Evolutionary conservation across 2,113 vertebrate genomes (phyloP).

Genomic region (Protomyctophum bolini): DNA sequence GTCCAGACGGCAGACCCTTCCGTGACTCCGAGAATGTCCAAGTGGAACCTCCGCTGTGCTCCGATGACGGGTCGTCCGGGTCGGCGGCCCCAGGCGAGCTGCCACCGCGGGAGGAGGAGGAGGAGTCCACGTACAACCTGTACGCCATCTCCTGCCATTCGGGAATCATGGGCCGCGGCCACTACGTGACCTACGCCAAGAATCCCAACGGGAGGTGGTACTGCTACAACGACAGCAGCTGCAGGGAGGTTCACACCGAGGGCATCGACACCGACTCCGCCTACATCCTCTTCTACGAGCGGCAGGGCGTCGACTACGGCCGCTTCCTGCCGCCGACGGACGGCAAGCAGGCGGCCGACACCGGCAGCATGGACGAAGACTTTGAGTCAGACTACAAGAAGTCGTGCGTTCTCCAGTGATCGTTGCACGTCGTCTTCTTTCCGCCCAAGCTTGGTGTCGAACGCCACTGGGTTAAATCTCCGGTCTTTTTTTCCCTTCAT

Average conservation of each 20-base stretch:
- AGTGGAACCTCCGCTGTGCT: conserved; percentile 48
- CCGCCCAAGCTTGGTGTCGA: conserved; percentile 18
- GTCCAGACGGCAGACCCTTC: conserved; percentile 32
- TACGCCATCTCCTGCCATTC: conserved; percentile 99
- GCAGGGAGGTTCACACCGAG: conserved; percentile 95
- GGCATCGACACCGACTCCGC: conserved; percentile 98
- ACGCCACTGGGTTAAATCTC: background rate
- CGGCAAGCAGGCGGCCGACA: conserved; percentile 98
- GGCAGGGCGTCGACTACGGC: conserved; percentile 93
- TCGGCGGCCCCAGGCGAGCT: conserved; percentile 77
- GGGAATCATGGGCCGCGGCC: conserved; percentile 99
- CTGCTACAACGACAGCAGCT: conserved; percentile 99
- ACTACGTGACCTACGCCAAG: conserved; percentile 99
- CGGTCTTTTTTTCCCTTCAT: too few relatives aligned
- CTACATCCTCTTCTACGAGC: conserved; percentile 99
- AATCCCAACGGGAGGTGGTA: conserved; percentile 99
- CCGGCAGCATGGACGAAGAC: conserved; percentile 99
- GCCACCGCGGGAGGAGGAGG: conserved; percentile 74
- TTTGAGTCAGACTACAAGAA: conserved; percentile 99
- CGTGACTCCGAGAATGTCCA: conserved; percentile 57
- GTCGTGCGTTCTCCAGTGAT: conserved; percentile 95
- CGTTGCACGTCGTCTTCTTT: conserved; percentile 46
- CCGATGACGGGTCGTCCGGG: conserved; percentile 32
- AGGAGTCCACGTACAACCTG: conserved; percentile 93
- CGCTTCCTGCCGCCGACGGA: conserved; percentile 97